These are phyloP conservation scores for Teleogryllus occipitalis DNA, from an alignment of 1,140 invertebrate genomes.

Conservation along the genomic window DNA sequence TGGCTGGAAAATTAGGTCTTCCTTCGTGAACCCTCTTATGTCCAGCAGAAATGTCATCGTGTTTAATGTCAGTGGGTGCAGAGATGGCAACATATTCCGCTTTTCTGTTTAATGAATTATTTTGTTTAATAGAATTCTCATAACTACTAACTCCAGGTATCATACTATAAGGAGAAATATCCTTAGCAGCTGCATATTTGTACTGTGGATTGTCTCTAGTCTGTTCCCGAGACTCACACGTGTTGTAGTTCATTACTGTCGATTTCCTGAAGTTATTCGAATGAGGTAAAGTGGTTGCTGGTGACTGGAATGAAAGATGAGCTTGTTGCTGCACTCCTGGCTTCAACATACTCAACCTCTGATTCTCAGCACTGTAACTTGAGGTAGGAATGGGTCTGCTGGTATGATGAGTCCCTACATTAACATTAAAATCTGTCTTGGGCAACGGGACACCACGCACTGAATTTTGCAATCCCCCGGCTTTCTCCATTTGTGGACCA, in stretches of 20 bases:
- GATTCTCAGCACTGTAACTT: neutral
- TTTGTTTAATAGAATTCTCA: neutral
- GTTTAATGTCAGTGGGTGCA: neutral
- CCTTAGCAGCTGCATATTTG: neutral
- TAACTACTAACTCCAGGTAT: neutral
- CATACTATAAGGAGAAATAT: neutral
- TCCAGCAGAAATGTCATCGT: neutral
- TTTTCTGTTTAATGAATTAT: neutral
- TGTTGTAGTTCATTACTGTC: neutral
- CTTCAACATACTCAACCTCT: neutral
- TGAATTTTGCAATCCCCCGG: neutral
- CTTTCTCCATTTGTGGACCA: neutral
- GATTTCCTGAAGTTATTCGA: conserved; percentile 7
- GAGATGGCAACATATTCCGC: neutral
- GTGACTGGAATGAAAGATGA: neutral
- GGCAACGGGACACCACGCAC: neutral
- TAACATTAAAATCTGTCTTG: neutral
- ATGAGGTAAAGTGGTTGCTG: neutral
- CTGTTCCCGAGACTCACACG: too few species aligned
- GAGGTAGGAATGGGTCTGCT: neutral
- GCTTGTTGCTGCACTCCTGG: neutral
- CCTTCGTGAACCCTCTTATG: conserved; percentile 13
- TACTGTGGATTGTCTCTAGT: neutral
- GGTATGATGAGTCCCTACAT: neutral
- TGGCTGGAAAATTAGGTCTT: conserved; percentile 33